Conservation (phyloP, 2,113 vertebrate species). For the Tenebrosternarchus preto region DNA sequence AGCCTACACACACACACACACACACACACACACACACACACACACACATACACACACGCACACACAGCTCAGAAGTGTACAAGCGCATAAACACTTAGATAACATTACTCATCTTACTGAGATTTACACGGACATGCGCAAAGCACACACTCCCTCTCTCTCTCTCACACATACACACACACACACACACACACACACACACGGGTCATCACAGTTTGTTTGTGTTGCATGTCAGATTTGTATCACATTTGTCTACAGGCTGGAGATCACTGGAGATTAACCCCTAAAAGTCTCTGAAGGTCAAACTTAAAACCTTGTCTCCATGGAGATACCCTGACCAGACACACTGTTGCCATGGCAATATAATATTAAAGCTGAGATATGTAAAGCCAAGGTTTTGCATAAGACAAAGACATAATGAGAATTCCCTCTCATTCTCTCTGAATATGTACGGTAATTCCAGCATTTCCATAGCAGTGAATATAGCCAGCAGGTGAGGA, state of each 20-base stretch:
- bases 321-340: constrained; percentile 12
- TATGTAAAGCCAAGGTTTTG: constrained; percentile 37
- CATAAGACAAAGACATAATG: constrained; percentile 10
- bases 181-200: constrained; percentile 21
- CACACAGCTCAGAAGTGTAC: too few species aligned
- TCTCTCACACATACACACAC: constrained; percentile 28
- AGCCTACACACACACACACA: too few species aligned
- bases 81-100: constrained; percentile 13
- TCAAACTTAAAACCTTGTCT: constrained; percentile 32
- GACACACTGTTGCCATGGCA: constrained; percentile 27
- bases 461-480: background rate
- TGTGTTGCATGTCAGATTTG: constrained; percentile 1
- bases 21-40: background rate
- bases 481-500: too few species aligned
- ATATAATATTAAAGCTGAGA: constrained; percentile 29
- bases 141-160: constrained; percentile 40
- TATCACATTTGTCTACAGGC: constrained; percentile 2
- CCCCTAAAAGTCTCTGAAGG: constrained; percentile 27
- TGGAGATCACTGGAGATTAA: constrained; percentile 34
- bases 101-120: constrained; percentile 49
- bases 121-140: constrained; percentile 43
- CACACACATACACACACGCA: too few species aligned
- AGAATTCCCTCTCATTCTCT: background rate
- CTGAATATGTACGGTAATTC: background rate
- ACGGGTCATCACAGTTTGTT: background rate